Evolutionary conservation across 2,113 vertebrate species (phyloP).

Genomic region (Malurus melanocephalus): DNA sequence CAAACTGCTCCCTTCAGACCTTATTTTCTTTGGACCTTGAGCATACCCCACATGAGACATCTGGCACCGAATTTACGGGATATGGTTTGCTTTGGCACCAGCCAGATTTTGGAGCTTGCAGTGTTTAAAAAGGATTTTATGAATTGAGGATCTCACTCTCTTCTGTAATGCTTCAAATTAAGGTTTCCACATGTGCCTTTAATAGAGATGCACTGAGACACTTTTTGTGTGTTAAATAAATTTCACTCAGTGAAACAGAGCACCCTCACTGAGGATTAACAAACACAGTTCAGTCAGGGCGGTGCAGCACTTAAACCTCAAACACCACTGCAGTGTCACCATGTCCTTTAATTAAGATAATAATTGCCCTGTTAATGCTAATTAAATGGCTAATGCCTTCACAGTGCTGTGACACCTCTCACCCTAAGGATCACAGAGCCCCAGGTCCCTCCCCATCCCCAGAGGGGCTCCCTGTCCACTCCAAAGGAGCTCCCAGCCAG

Average conservation of each 20-base stretch:
- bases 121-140: slow-evolving; percentile 46
- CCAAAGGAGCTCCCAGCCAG: not conserved
- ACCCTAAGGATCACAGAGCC: not conserved
- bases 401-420: not conserved
- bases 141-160: slow-evolving; percentile 32
- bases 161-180: slow-evolving; percentile 36
- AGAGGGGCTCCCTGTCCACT: not conserved
- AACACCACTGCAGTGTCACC: not conserved
- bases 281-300: not conserved
- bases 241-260: not conserved
- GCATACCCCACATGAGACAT: slow-evolving; percentile 40
- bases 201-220: slow-evolving; percentile 49
- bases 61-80: slow-evolving; percentile 36
- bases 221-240: slow-evolving; percentile 52
- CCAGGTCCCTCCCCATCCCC: not conserved
- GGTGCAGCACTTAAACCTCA: slow-evolving; percentile 40
- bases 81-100: slow-evolving; percentile 54
- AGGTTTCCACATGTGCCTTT: slow-evolving; percentile 61
- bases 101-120: not conserved
- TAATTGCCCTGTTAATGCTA: not conserved
- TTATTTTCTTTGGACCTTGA: slow-evolving; percentile 53
- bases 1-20: slow-evolving; percentile 33
- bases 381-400: not conserved
- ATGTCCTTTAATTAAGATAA: slow-evolving; percentile 12
- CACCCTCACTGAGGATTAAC: slow-evolving; percentile 5